Conservation (phyloP, 2,888 invertebrate species). For the Drosophila mercatorum region DNA sequence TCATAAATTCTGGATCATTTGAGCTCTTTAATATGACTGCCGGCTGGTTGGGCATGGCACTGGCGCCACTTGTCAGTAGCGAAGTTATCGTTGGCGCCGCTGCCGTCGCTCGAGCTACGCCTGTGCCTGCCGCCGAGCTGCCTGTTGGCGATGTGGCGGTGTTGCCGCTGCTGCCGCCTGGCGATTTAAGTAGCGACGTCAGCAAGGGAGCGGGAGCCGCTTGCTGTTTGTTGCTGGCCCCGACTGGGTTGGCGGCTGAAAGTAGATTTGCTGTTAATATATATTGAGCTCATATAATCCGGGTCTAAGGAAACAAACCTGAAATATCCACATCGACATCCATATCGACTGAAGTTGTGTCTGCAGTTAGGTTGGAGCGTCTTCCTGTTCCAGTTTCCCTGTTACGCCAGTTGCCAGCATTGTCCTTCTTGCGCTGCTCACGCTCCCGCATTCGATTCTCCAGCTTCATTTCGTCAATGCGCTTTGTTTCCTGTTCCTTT, state of each 20-base stretch:
- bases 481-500: conserved; percentile 89
- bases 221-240: conserved; percentile 76
- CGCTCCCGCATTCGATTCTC: conserved; percentile 84
- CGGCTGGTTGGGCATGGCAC: conserved; percentile 72
- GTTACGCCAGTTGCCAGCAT: conserved; percentile 87
- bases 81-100: conserved; percentile 85
- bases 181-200: conserved; percentile 92
- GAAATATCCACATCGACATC: conserved; percentile 76
- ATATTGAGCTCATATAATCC: background rate
- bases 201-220: conserved; percentile 90
- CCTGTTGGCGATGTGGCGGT: conserved; percentile 71
- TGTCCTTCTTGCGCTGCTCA: conserved; percentile 88
- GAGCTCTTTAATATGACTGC: conserved; percentile 70
- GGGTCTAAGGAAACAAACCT: conserved; percentile 11
- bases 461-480: conserved; percentile 87
- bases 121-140: conserved; percentile 31
- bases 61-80: conserved; percentile 82
- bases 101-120: conserved; percentile 73
- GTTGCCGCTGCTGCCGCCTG: conserved; percentile 65
- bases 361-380: conserved; percentile 52
- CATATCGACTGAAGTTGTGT: conserved; percentile 80
- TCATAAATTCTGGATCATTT: conserved; percentile 71
- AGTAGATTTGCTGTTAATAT: background rate
- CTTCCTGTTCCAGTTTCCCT: conserved; percentile 26
- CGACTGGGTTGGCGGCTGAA: conserved; percentile 11